Evolutionary conservation across 2,888 invertebrate species (phyloP).

Genomic region (Syrphus vitripennis): DNA sequence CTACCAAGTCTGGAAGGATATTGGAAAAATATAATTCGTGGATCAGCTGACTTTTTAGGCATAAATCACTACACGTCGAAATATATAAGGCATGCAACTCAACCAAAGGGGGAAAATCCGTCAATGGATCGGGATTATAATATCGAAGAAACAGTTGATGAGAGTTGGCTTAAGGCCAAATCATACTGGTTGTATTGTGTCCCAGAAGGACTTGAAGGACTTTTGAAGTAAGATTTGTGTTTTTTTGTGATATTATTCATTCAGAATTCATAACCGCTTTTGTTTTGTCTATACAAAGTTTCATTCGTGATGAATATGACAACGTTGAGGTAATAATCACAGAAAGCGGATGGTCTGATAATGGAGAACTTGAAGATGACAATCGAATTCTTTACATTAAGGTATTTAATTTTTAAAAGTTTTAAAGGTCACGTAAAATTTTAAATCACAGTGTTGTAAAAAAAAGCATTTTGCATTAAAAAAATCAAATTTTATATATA

Average conservation of each 20-base stretch:
- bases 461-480: too few species aligned
- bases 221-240: not conserved
- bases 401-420: too few species aligned
- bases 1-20: constrained; percentile 69
- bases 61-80: constrained; percentile 77
- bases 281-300: constrained; percentile 73
- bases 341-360: constrained; percentile 84
- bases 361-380: constrained; percentile 77
- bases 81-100: constrained; percentile 70
- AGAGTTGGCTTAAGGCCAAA: constrained; percentile 75
- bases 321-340: constrained; percentile 83
- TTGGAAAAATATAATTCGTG: constrained; percentile 73
- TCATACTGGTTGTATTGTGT: constrained; percentile 73
- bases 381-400: constrained; percentile 78
- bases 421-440: too few species aligned
- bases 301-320: constrained; percentile 83
- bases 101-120: constrained; percentile 77
- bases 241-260: not conserved
- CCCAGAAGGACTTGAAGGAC: not conserved
- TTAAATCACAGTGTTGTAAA: too few species aligned
- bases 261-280: not conserved
- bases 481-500: too few species aligned
- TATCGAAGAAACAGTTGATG: constrained; percentile 72
- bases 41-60: constrained; percentile 76
- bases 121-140: constrained; percentile 82